Evolutionary conservation across 2,888 invertebrate genomes (phyloP).

Genomic region (Parnassius apollo): DNA sequence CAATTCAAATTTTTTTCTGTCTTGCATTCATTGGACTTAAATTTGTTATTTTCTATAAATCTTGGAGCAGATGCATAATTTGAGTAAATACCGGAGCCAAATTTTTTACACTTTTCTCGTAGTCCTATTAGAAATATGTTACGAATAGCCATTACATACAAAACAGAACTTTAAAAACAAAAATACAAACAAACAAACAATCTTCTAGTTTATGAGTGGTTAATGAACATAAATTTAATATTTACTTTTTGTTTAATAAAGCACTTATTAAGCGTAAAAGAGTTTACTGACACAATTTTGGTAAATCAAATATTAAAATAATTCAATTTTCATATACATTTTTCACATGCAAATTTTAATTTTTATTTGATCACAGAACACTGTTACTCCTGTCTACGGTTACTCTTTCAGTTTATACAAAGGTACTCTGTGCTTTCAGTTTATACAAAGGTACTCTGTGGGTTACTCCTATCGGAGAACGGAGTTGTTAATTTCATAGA

Average conservation of each 20-base stretch:
- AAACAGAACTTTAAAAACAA: background rate
- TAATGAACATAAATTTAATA: background rate
- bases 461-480: no score
- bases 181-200: background rate
- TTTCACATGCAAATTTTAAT: no score
- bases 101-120: conserved; percentile 5
- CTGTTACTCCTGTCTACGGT: no score
- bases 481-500: no score
- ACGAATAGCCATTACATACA: conserved; percentile 44
- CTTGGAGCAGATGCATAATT: conserved; percentile 15
- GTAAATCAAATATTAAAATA: background rate
- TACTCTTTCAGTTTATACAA: no score
- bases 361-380: no score
- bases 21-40: conserved; percentile 46
- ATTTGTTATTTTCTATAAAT: conserved; percentile 37
- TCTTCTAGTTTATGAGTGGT: background rate
- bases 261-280: background rate
- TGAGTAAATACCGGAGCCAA: conserved; percentile 1
- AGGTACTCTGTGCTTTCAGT: no score
- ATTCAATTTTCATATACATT: no score
- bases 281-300: background rate
- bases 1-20: conserved; percentile 55
- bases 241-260: background rate
- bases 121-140: conserved; percentile 11
- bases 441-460: no score